Percentiles rank a stretch among this genome's conserved stretches.
These are phyloP conservation scores for Polyommatus icarus DNA, from an alignment of 2,888 invertebrate species.

Conservation along the genomic window DNA sequence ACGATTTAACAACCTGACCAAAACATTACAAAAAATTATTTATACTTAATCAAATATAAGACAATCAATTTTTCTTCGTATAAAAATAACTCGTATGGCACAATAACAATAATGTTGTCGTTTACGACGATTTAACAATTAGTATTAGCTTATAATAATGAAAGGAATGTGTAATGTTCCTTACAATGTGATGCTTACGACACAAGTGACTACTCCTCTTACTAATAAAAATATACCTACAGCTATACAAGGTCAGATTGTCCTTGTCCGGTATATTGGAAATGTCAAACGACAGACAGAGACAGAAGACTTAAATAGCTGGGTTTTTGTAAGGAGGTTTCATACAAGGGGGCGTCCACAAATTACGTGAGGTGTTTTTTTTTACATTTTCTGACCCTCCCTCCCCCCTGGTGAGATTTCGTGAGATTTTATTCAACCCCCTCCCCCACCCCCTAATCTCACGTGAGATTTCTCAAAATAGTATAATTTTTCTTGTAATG, in stretches of 20 bases:
- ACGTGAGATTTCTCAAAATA: too few species aligned
- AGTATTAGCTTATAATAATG: not conserved
- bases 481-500: too few species aligned
- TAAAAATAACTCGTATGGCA: not conserved
- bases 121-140: not conserved
- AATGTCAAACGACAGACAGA: not conserved
- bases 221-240: not conserved
- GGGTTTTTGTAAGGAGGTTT: not conserved
- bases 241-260: not conserved
- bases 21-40: not conserved
- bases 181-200: not conserved
- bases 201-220: not conserved
- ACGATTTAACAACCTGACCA: not conserved
- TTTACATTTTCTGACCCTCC: too few species aligned
- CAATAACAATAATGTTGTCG: not conserved
- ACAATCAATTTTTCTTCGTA: not conserved
- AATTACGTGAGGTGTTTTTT: too few species aligned
- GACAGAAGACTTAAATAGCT: not conserved
- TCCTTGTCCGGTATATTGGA: not conserved
- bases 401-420: too few species aligned
- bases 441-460: too few species aligned
- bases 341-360: not conserved
- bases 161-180: not conserved
- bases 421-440: too few species aligned
- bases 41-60: not conserved